Evolutionary conservation across 2,888 invertebrate species (phyloP).

Genomic region (Tineola bisselliella): DNA sequence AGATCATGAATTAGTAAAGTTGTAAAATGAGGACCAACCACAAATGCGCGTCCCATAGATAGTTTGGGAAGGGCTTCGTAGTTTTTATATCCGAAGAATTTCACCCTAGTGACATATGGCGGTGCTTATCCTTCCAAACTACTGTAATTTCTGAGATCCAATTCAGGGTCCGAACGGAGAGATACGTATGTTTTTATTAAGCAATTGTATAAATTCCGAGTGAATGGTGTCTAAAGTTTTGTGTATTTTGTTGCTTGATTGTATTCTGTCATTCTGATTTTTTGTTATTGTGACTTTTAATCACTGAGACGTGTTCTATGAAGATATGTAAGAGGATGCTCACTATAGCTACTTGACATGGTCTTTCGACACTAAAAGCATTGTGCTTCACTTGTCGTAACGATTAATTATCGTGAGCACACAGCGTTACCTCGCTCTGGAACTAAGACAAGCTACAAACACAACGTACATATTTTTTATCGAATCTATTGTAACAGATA

Average conservation of each 20-base stretch:
- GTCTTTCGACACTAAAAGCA: too few relatives aligned
- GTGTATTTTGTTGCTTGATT: background rate
- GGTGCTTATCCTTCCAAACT: conserved; percentile 53
- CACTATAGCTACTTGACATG: too few relatives aligned
- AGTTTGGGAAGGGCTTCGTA: conserved; percentile 25
- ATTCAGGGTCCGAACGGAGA: conserved; percentile 25
- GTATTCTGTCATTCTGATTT: too few relatives aligned
- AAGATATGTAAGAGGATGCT: too few relatives aligned
- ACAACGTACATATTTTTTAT: too few relatives aligned
- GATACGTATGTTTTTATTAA: conserved; percentile 20
- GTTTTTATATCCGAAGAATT: conserved; percentile 28
- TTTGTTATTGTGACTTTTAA: too few relatives aligned
- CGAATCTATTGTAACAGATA: too few relatives aligned
- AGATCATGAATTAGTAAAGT: conserved; percentile 38
- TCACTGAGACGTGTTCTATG: too few relatives aligned
- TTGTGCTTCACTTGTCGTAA: too few relatives aligned
- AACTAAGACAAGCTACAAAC: too few relatives aligned
- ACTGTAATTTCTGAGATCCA: conserved; percentile 46
- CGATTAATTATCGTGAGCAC: too few relatives aligned
- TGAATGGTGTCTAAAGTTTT: background rate
- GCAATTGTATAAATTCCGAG: conserved; percentile 12
- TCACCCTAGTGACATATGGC: conserved; percentile 40
- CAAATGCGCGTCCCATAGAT: conserved; percentile 27
- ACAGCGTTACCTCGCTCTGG: too few relatives aligned
- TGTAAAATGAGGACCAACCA: conserved; percentile 24